Base-by-base conservation (phyloP, 2,797 vertebrate genomes). In the Sebastes miniatus region DNA sequence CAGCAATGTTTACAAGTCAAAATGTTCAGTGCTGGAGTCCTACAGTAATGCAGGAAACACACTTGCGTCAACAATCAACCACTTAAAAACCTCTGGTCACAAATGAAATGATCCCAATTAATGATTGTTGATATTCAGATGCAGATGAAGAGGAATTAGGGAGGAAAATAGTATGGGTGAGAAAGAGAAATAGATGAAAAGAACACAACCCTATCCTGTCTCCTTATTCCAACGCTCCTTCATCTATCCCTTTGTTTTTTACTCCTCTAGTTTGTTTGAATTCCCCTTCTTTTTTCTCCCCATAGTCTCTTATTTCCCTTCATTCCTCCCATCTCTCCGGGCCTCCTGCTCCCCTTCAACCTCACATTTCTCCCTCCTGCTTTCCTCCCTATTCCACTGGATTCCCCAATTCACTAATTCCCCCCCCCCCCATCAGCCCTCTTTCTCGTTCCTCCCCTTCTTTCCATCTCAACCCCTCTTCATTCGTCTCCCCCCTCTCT, bases 61-160 rank as follows among this genome's bases (percentile, higher is more conserved):
- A 75, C 72, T 88, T 71, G 10, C n/a, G 50, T 77, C 59, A 77
- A 75, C 78, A 66, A 70, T 84, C 58, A 59, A 3, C 59, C 67
- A 54, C 77, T 83, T 69, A 77, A 81, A 87, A 83, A 58, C 43
- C 29, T 66, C 79, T 84, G 70, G 80, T 20, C 77, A 81, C 72
- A 79, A 73, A 22, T 74, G 77, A 82, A 79, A 47, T 64, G 73
- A 80, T 69, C 62, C 74, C 47, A 77, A 71, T 77, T 36, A 43
- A 12, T 36, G 43, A 73, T 76, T 16, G 9, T 11, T 80, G 71
- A 76, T 77, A 82, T 81, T 81, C 71, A 87, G 62, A 90, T 85
- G 82, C 72, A 85, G 83, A 86, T 87, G 77, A 85, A 77, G 83
- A 77, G 67, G 54, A 87, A 77, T 65, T 39, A 70, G 43, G 22